Percentiles rank a stretch among this genome's conserved stretches.
Conservation (phyloP, 2,113 vertebrate genomes). For the Tricholaema leucomelas region DNA sequence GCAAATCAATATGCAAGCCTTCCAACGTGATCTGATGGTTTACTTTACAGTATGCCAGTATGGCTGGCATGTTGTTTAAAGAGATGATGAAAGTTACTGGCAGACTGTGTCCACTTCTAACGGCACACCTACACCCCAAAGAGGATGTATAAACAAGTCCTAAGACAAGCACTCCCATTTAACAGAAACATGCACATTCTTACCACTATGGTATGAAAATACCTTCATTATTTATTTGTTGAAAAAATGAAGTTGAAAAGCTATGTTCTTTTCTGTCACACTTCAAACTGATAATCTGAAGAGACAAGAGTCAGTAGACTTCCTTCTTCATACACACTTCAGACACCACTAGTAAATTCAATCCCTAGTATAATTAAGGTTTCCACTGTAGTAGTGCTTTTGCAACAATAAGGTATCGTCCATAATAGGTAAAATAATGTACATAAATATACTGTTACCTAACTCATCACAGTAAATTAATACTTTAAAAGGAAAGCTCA, state of each 20-base stretch:
- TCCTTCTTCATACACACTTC: not conserved
- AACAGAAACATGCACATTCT: not conserved
- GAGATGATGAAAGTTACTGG: not conserved
- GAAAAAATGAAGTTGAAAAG: not conserved
- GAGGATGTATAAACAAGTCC: not conserved
- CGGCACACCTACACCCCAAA: not conserved
- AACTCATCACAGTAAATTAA: constrained; percentile 5
- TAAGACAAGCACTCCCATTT: not conserved
- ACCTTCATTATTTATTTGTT: not conserved
- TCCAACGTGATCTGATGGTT: not conserved
- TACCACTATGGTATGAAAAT: not conserved
- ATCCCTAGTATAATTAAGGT: not conserved
- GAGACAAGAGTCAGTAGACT: not conserved
- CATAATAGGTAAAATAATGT: constrained; percentile 46
- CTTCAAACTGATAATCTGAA: not conserved
- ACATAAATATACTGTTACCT: constrained; percentile 22
- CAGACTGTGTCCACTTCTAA: not conserved
- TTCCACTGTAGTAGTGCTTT: not conserved
- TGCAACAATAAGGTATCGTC: constrained; percentile 8
- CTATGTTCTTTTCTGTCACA: not conserved
- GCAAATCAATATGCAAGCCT: not conserved
- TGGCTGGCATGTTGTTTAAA: not conserved
- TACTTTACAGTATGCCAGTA: not conserved
- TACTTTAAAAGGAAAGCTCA: constrained; percentile 60
- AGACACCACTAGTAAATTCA: not conserved